A percentile compares a stretch with the other conserved stretches of the same genome.
These are phyloP conservation scores for Liopterus haemorrhoidalis DNA, from an alignment of 2,888 invertebrate genomes.

Conservation along the genomic window DNA sequence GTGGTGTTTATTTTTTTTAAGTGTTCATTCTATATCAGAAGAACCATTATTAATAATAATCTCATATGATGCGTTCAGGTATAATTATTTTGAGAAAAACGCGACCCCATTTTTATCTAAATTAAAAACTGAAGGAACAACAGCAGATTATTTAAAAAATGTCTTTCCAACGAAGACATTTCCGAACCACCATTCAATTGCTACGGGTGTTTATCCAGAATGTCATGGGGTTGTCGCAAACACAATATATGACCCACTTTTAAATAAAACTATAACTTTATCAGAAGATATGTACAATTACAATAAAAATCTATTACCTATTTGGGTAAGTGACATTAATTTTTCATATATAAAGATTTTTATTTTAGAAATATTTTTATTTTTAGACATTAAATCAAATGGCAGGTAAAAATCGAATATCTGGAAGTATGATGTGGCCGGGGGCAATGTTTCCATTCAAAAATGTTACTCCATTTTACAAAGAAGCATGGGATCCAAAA, in stretches of 20 bases:
- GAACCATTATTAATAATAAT: slow-evolving; percentile 54
- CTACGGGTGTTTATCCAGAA: slow-evolving; percentile 63
- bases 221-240: slow-evolving; percentile 65
- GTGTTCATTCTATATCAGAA: slow-evolving; percentile 37
- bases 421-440: slow-evolving; percentile 68
- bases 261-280: slow-evolving; percentile 37
- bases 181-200: slow-evolving; percentile 68
- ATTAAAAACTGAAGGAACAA: slow-evolving; percentile 52
- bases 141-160: slow-evolving; percentile 54
- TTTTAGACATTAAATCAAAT: slow-evolving; percentile 55
- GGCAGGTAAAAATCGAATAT: slow-evolving; percentile 48
- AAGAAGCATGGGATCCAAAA: slow-evolving; percentile 42
- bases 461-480: slow-evolving; percentile 47
- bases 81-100: slow-evolving; percentile 57
- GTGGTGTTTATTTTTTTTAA: slow-evolving; percentile 24
- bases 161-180: slow-evolving; percentile 67
- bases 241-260: slow-evolving; percentile 50
- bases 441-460: slow-evolving; percentile 53
- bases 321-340: slow-evolving; percentile 49
- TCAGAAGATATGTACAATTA: slow-evolving; percentile 52
- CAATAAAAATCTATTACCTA: slow-evolving; percentile 50
- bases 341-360: slow-evolving; percentile 9
- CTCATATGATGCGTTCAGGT: slow-evolving; percentile 66
- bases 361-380: slow-evolving; percentile 26
- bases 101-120: slow-evolving; percentile 54